phyloP scores from a whole-genome alignment of 2,888 invertebrate species.

The Geotrupes spiniger region DNA sequence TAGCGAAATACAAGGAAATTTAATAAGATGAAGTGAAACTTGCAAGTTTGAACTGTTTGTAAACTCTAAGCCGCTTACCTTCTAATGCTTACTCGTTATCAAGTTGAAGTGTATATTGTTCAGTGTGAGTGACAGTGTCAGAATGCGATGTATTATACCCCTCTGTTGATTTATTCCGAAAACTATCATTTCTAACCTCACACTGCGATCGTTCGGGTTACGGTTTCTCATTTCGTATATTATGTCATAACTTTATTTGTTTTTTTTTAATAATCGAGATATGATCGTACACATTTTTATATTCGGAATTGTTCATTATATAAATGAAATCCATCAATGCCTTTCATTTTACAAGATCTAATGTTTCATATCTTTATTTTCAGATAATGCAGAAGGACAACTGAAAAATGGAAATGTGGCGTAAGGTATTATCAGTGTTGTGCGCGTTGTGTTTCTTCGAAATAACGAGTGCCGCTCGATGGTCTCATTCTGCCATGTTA shows the following conservation, averaged over 20 bases:
- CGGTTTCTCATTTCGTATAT: too few species aligned
- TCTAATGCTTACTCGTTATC: conserved; percentile 25
- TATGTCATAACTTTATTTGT: too few species aligned
- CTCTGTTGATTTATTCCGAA: too few species aligned
- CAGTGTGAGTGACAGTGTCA: conserved; percentile 28
- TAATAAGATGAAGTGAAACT: conserved; percentile 25
- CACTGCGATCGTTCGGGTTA: too few species aligned
- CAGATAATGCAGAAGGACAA: conserved; percentile 15
- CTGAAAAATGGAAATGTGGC: conserved; percentile 15
- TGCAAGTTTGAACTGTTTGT: conserved; percentile 14
- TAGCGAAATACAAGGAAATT: conserved; percentile 24
- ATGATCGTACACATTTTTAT: too few species aligned
- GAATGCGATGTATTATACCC: conserved; percentile 9
- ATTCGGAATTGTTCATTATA: too few species aligned
- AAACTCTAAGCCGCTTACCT: conserved; percentile 26
- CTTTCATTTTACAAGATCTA: too few species aligned
- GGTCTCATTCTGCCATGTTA: conserved; percentile 54
- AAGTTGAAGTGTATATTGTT: conserved; percentile 32
- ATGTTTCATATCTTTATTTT: too few species aligned
- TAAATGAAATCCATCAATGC: too few species aligned
- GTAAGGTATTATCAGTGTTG: conserved; percentile 32
- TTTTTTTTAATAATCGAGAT: too few species aligned
- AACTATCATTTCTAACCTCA: too few species aligned
- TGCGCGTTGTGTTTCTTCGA: conserved; percentile 36
- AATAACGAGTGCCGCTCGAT: conserved; percentile 42